Percentiles rank a stretch among this genome's conserved stretches.
These are phyloP conservation scores for Boloria euphrosyne DNA, from an alignment of 2,888 invertebrate genomes.

Conservation along the genomic window DNA sequence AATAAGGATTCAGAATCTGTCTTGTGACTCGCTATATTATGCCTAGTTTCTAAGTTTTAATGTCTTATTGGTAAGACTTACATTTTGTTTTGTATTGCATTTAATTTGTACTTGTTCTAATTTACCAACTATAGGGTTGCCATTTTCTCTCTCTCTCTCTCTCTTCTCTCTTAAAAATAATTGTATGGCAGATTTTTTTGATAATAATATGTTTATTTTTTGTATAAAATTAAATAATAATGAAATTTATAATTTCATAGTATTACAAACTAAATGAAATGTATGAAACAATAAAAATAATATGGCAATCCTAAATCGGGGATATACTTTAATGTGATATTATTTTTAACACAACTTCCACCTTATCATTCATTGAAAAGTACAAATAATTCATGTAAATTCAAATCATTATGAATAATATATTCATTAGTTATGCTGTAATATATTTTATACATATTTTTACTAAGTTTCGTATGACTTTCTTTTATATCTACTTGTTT, in stretches of 20 bases:
- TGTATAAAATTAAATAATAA: too few relatives aligned
- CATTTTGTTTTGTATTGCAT: too few relatives aligned
- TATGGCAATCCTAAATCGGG: slow-evolving; percentile 12
- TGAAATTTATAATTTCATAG: not conserved
- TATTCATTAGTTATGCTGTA: slow-evolving; percentile 31
- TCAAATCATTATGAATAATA: slow-evolving; percentile 27
- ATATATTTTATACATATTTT: slow-evolving; percentile 31
- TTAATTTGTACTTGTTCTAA: too few relatives aligned
- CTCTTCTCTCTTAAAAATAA: too few relatives aligned
- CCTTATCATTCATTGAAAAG: slow-evolving; percentile 31
- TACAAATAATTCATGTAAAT: slow-evolving; percentile 40
- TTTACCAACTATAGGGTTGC: too few relatives aligned
- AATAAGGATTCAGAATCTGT: too few relatives aligned
- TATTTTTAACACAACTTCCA: slow-evolving; percentile 30
- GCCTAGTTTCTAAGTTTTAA: too few relatives aligned
- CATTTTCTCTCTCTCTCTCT: too few relatives aligned
- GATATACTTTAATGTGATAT: slow-evolving; percentile 36
- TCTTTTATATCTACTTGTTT: slow-evolving; percentile 25
- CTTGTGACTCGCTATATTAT: too few relatives aligned
- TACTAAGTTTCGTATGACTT: slow-evolving; percentile 30
- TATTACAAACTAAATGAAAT: not conserved
- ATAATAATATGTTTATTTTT: too few relatives aligned
- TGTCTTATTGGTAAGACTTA: too few relatives aligned
- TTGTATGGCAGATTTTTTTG: too few relatives aligned
- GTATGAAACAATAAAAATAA: not conserved